A percentile compares a stretch with the other conserved stretches of the same genome.
phyloP scores from a whole-genome alignment of 35 echinoderm and acorn worm genomes.

The Nesometra sesokonis region DNA sequence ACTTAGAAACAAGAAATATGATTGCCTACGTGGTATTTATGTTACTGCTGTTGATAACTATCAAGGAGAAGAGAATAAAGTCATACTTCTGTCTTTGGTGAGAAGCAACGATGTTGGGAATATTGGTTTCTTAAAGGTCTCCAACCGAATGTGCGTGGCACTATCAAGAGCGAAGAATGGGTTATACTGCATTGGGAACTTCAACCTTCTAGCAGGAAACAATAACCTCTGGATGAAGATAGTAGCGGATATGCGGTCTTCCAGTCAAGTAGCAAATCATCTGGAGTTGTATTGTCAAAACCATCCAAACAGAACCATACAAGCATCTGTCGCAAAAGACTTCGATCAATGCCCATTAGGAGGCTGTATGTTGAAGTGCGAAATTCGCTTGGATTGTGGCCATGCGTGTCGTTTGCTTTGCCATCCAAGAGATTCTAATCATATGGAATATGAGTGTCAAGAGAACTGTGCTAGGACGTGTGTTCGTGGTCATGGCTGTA shows the following conservation, averaged over 20 bases:
- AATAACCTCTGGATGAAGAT: slow-evolving; percentile 72
- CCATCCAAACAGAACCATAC: slow-evolving; percentile 34
- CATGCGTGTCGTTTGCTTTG: slow-evolving; percentile 46
- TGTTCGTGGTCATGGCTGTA: background rate
- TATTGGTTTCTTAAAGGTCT: slow-evolving; percentile 60
- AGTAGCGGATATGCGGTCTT: background rate
- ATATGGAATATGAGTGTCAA: slow-evolving; percentile 29
- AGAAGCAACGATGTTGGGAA: slow-evolving; percentile 52
- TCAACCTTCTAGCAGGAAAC: slow-evolving; percentile 40
- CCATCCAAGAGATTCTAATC: slow-evolving; percentile 53
- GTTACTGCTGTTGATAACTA: slow-evolving; percentile 58
- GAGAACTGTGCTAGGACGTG: slow-evolving; percentile 30
- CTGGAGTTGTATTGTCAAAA: slow-evolving; percentile 50
- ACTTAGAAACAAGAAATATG: background rate
- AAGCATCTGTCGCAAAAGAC: slow-evolving; percentile 23
- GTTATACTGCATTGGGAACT: slow-evolving; percentile 81
- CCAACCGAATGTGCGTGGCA: slow-evolving; percentile 69
- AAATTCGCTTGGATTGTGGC: slow-evolving; percentile 50
- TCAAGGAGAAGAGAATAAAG: slow-evolving; percentile 85
- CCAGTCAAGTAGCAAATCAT: slow-evolving; percentile 12
- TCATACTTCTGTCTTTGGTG: slow-evolving; percentile 74
- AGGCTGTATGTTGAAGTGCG: slow-evolving; percentile 47
- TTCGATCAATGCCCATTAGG: slow-evolving; percentile 52
- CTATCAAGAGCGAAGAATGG: slow-evolving; percentile 77
- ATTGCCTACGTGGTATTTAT: slow-evolving; percentile 33